Evolutionary conservation across 2,888 invertebrate species (phyloP), one percentile per base, ranked within the genome.

Genomic region (Macaria liturata): DNA sequence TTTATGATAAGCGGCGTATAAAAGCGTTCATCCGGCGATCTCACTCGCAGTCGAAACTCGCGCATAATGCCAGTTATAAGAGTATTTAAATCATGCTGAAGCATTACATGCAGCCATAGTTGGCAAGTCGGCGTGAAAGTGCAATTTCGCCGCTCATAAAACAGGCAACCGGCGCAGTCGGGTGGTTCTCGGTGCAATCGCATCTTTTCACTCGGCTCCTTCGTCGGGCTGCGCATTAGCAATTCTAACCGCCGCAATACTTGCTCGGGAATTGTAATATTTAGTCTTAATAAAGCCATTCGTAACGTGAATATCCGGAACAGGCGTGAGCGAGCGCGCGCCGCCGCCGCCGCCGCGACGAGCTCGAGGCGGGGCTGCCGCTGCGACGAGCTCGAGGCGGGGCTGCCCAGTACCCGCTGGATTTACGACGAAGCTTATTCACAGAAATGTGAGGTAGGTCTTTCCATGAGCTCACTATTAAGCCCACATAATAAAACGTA

Each of bases 271-370:
- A 86, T 85, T 86, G 87, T 86, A 86, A 89, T 88, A 88, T 88
- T 88, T 84, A 85, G 86, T 85, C 84, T 88, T 88, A 90, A 90
- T 88, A 89, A 86, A 88, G 86, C 86, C 83, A 88, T 88, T 86
- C 83, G 86, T 87, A 85, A 86, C 82, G 78, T 70, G 84, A 81
- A 87, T 83, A 88, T 84, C 87, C 84, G 79, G 84, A 82, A 79
- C 84, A 81, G 83, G 80, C 81, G 80, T 78, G 76, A 74, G 76
- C 73, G 57, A 58, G 61, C 61, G 61, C 49, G 49, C 57, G 62
- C 60, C 37, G 49, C 52, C 60, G 71, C 67, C 68, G 65, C 68
- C 71, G 69, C 68, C 60, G 76, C 76, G 74, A 81, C 79, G 75
- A 61, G 81, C 83, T 71, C 64, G 72, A 73, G 78, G 81, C 84